Evolutionary conservation across 2,888 invertebrate genomes (phyloP), one percentile per base, ranked within the genome.

Genomic region (Drosophila falleni): DNA sequence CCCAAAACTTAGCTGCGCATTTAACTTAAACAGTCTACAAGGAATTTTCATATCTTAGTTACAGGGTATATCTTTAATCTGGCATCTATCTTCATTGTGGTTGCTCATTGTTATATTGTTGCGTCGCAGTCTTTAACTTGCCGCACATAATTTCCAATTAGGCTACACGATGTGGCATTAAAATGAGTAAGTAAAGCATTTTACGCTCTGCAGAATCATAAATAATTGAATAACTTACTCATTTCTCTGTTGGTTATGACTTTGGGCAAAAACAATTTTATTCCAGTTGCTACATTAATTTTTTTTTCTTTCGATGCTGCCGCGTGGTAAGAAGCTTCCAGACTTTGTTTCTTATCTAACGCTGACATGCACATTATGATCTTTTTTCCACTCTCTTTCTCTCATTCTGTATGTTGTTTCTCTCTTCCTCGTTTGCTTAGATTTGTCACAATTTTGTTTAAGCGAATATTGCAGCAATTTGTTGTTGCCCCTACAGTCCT

Each of bases 201-300:
- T 74, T 71, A 55, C 51, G 74, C 64, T 62, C 51, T 54, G 65
- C 68, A 56, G 56, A 54, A 72, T 74, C 69, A 87, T 79, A 83
- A 87, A 87, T 89, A 81, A 89, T 84, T 89, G 75, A 87, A 87
- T 78, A 84, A 78, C 71, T 84, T 75, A 71, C 74, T 86, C 74
- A 86, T 86, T 82, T 76, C 65, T 42, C 49, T 31, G 61, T 60
- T 53, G 60, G 41, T 42, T 42, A 54, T 33, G 49, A 23, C 19
- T 13, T 46, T 49, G 13, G 46, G 61, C 59, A 59, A 46, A 26
- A 42, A 50, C 49, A 50, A 61, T 39, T 74, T 47, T 47, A 33
- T 35, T 49, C 1, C 50, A 39, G 29, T 42, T 49, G 42, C 54
- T 61, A 53, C 35, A 46, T 15, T 33, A 42, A 51, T 54, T 60